A percentile compares a stretch with the other conserved stretches of the same genome.
These are phyloP conservation scores for Nannobrachium achirus DNA, from an alignment of 2,113 vertebrate genomes.

Conservation along the genomic window DNA sequence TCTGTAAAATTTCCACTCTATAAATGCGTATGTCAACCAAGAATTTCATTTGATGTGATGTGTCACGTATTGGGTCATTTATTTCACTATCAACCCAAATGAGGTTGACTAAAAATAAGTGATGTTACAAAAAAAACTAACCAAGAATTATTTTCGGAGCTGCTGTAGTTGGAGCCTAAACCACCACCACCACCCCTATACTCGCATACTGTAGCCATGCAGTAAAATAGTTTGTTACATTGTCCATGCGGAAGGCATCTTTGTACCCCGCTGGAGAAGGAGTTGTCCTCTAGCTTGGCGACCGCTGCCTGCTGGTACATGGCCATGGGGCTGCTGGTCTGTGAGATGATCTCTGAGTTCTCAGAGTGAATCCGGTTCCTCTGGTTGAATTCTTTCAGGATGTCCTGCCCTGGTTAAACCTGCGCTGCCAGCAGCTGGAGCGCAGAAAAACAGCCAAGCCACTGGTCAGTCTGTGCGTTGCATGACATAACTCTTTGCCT, in stretches of 20 bases:
- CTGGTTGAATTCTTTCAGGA: conserved; percentile 69
- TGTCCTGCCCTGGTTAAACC: conserved; percentile 68
- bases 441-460: conserved; percentile 48
- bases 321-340: conserved; percentile 86
- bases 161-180: too few relatives aligned
- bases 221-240: conserved; percentile 6
- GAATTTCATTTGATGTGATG: too few relatives aligned
- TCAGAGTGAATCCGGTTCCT: conserved; percentile 72
- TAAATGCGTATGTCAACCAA: too few relatives aligned
- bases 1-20: too few relatives aligned
- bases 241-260: conserved; percentile 52
- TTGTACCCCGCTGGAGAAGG: conserved; percentile 79
- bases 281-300: conserved; percentile 76
- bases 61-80: too few relatives aligned
- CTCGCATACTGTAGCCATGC: not conserved
- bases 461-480: conserved; percentile 12
- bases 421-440: conserved; percentile 78
- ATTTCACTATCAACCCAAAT: too few relatives aligned
- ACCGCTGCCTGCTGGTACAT: conserved; percentile 91
- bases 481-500: not conserved
- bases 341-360: conserved; percentile 79
- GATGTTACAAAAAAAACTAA: too few relatives aligned
- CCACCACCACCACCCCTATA: not conserved
- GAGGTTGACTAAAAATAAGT: too few relatives aligned
- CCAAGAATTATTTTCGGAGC: too few relatives aligned